Percentiles rank a stretch among this genome's conserved stretches.
phyloP scores from a whole-genome alignment of 1,140 invertebrate genomes.

The Bilobella aurantiaca region DNA sequence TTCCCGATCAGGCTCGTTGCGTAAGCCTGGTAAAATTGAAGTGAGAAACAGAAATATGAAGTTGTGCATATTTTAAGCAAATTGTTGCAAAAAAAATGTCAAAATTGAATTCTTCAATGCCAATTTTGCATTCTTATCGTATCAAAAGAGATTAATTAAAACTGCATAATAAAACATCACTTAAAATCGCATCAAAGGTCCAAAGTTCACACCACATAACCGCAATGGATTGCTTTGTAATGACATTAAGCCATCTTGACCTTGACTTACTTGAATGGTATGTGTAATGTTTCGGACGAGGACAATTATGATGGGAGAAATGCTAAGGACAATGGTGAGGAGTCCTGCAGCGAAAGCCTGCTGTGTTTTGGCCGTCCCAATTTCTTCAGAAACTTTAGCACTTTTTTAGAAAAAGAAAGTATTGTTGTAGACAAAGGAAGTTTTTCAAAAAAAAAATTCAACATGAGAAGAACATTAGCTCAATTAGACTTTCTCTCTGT shows the following conservation, averaged over 20 bases:
- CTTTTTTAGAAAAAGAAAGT: conserved; percentile 18
- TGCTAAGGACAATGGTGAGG: conserved; percentile 42
- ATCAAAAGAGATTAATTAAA: no score
- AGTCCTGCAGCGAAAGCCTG: conserved; percentile 42
- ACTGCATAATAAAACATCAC: no score
- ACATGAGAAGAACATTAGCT: conserved; percentile 11
- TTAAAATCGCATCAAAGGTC: no score
- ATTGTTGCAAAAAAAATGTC: no score
- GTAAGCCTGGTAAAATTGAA: conserved; percentile 7
- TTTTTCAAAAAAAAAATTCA: conserved; percentile 5
- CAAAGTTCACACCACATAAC: no score
- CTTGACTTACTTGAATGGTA: conserved; percentile 42
- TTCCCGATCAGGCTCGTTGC: conserved; percentile 30
- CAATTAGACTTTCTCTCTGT: background rate
- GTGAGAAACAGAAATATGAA: no score
- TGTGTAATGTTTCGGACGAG: conserved; percentile 44
- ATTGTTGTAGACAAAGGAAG: no score
- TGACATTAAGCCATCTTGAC: no score
- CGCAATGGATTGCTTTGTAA: no score
- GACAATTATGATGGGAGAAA: conserved; percentile 45
- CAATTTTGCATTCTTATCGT: no score
- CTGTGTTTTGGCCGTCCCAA: conserved; percentile 30
- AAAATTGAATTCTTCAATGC: no score
- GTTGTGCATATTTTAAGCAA: no score
- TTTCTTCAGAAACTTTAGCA: conserved; percentile 33